These are phyloP conservation scores for Neopipo cinnamomea DNA, from an alignment of 2,113 vertebrate species.

Conservation along the genomic window DNA sequence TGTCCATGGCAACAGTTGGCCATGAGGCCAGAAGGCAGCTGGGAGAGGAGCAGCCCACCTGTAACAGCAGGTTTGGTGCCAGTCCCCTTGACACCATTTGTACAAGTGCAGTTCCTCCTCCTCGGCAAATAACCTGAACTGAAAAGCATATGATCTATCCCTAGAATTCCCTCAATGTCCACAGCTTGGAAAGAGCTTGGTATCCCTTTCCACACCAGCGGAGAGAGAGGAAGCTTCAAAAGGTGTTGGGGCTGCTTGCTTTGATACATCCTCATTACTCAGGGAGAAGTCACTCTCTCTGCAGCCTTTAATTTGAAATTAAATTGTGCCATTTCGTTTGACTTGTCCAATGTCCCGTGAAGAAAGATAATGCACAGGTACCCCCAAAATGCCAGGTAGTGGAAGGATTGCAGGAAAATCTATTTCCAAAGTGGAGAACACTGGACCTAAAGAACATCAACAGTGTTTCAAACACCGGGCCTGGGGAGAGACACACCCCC, in stretches of 20 bases:
- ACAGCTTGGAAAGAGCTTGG: neutral
- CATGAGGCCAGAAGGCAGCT: accelerated
- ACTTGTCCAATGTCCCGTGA: no score
- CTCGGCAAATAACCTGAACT: neutral
- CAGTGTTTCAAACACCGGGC: no score
- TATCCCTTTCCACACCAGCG: neutral
- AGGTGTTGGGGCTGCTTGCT: neutral
- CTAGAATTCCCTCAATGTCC: neutral
- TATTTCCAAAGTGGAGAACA: no score
- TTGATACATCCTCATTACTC: neutral
- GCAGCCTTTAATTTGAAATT: neutral
- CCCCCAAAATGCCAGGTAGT: no score
- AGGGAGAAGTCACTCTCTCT: neutral
- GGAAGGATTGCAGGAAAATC: no score
- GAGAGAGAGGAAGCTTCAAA: neutral
- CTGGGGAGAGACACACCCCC: no score
- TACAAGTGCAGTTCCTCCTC: neutral
- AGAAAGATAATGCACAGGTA: no score
- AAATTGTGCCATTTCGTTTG: neutral
- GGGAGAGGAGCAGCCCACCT: neutral
- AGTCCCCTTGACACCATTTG: neutral
- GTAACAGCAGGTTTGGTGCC: neutral
- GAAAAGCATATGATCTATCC: neutral
- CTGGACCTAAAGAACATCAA: no score
- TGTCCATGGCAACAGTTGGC: neutral